Base-by-base conservation (phyloP, 1,140 invertebrate species). In the Xylocopa sonorina region DNA sequence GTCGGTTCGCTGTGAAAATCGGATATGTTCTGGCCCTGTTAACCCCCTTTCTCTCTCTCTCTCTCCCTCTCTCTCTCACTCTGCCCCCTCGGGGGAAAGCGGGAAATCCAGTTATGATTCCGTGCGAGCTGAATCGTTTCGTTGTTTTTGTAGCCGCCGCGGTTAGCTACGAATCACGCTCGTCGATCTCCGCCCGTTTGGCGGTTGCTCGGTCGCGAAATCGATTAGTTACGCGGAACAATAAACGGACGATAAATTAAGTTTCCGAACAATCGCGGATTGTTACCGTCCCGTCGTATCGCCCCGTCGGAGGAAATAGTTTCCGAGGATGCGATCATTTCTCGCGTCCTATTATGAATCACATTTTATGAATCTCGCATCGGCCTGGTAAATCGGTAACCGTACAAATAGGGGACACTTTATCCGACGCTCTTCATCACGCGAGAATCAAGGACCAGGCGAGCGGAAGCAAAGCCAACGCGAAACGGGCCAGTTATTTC, bases 1-100 rank as follows among this genome's bases (percentile, higher is more conserved):
- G 80, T 87, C 83, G 86, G 76, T 73, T 81, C 73, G 66, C 85
- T 68, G 86, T 90, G 77, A 90, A 89, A 88, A 85, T 86, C 84
- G 80, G 78, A 80, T 85, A 82, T 57, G 24, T 24, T 38, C 29
- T 14, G 16, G 24, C 48, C 29, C 41, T 38, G 46, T 78, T 69
- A 51, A 53, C 51, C 38, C 68, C n/a, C n/a, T n/a, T n/a, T n/a
- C n/a, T n/a, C n/a, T n/a, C n/a, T n/a, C n/a, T n/a, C n/a, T n/a
- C n/a, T n/a, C n/a, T n/a, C n/a, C n/a, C n/a, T n/a, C n/a, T n/a
- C n/a, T n/a, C n/a, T n/a, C n/a, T n/a, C n/a, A n/a, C n/a, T n/a
- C n/a, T n/a, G 9, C 51, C 58, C 66, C 32, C n/a, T n/a, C 16
- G 24, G 9, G n/a, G 50, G 66, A 62, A 58, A 78, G 72, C 63